Conservation (phyloP, 2,113 vertebrate species). For the Platycercus adscitus region DNA sequence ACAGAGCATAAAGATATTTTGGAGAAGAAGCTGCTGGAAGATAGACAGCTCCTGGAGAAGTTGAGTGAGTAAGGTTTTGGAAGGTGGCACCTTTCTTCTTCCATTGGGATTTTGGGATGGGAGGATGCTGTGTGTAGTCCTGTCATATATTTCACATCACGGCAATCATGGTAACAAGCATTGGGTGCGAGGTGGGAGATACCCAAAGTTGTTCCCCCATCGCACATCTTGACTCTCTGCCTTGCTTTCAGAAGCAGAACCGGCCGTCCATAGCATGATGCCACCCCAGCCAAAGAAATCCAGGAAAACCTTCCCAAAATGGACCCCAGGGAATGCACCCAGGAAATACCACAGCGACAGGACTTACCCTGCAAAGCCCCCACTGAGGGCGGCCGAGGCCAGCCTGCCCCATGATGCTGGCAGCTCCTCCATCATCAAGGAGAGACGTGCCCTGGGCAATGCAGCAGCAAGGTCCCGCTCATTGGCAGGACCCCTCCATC, state of each 20-base stretch:
- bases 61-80: conserved; percentile 42
- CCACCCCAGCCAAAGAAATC: conserved; percentile 54
- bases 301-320: conserved; percentile 67
- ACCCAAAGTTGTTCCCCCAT: fast-evolving
- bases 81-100: not conserved
- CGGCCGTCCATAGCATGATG: not conserved
- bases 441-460: not conserved
- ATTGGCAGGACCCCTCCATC: not conserved
- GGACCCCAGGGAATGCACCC: not conserved
- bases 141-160: not conserved
- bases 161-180: not conserved
- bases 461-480: not conserved
- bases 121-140: not conserved
- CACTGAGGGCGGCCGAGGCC: not conserved
- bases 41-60: conserved; percentile 41
- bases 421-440: conserved; percentile 4
- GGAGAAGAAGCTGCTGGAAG: conserved; percentile 62
- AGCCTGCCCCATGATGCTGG: not conserved
- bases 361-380: not conserved
- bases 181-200: not conserved
- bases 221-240: not conserved
- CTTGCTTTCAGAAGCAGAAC: conserved; percentile 59
- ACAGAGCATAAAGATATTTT: conserved; percentile 47
- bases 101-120: not conserved
- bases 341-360: not conserved